Evolutionary conservation across 2,797 vertebrate genomes (phyloP).

Genomic region (Pseudochirops cupreus): DNA sequence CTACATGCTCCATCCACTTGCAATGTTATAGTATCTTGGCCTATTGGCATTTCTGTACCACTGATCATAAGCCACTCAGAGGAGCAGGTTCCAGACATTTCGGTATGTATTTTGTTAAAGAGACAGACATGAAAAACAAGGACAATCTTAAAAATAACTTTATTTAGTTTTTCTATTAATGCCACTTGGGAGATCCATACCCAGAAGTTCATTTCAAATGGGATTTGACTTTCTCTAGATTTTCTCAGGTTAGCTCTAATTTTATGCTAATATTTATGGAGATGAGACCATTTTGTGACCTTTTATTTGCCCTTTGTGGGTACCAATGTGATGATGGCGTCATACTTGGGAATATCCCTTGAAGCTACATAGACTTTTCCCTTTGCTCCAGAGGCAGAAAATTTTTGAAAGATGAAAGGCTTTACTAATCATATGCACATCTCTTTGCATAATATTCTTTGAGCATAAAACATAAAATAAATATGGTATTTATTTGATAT

Average conservation of each 20-base stretch:
- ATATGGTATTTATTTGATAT: background rate
- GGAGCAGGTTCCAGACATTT: background rate
- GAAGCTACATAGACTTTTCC: background rate
- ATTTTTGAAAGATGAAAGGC: background rate
- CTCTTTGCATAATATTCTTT: background rate
- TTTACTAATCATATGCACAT: background rate
- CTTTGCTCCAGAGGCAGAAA: background rate
- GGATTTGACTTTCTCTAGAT: background rate
- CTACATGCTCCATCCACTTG: background rate
- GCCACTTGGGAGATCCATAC: background rate
- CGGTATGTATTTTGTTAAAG: background rate
- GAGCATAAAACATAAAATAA: background rate
- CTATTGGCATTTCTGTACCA: background rate
- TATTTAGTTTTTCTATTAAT: background rate
- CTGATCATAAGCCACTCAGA: constrained; percentile 2
- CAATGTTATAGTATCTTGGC: background rate
- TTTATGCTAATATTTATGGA: constrained; percentile 35
- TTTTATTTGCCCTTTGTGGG: constrained; percentile 24
- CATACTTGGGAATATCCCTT: background rate
- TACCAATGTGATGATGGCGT: background rate
- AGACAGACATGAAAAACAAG: background rate
- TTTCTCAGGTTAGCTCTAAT: constrained; percentile 33
- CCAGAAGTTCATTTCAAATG: constrained; percentile 15
- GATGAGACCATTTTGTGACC: constrained; percentile 15
- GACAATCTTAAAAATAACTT: background rate